A percentile compares a stretch with the other conserved stretches of the same genome.
phyloP scores from a whole-genome alignment of 2,888 invertebrate genomes.

The Acrobeloides nanus region DNA sequence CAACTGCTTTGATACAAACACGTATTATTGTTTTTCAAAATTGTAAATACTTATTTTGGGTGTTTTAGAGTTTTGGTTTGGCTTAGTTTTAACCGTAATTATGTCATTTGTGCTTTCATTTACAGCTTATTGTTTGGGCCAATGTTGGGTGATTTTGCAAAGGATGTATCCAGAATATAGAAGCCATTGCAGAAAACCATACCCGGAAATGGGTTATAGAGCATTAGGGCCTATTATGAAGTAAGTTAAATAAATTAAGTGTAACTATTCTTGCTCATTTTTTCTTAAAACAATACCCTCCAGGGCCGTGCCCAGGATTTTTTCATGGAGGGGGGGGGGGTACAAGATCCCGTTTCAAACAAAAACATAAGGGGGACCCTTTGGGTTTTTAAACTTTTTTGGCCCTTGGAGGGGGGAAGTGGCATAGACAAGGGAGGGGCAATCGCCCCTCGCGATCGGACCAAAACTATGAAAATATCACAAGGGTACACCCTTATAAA shows the following conservation, averaged over 20 bases:
- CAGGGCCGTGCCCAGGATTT: too few relatives aligned
- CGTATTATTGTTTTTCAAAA: slow-evolving; percentile 21
- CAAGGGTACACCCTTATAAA: too few relatives aligned
- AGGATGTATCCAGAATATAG: slow-evolving; percentile 43
- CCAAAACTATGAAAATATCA: too few relatives aligned
- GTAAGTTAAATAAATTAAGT: slow-evolving; percentile 13
- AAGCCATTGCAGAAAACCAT: slow-evolving; percentile 39
- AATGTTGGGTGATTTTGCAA: slow-evolving; percentile 43
- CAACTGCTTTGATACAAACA: slow-evolving; percentile 46
- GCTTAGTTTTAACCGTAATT: slow-evolving; percentile 31
- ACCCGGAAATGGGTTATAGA: slow-evolving; percentile 46
- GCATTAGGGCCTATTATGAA: slow-evolving; percentile 26
- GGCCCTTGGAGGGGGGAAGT: too few relatives aligned
- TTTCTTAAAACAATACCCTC: too few relatives aligned
- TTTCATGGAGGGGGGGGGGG: too few relatives aligned
- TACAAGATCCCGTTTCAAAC: too few relatives aligned
- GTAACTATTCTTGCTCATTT: background rate
- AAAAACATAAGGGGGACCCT: too few relatives aligned
- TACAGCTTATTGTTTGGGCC: slow-evolving; percentile 46
- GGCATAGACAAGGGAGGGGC: too few relatives aligned
- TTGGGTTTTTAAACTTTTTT: too few relatives aligned
- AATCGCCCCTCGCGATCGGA: too few relatives aligned
- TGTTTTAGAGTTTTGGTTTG: slow-evolving; percentile 36
- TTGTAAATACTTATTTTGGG: background rate
- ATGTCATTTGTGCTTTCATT: slow-evolving; percentile 36